A percentile compares a stretch with the other conserved stretches of the same genome.
phyloP scores from a whole-genome alignment of 2,888 invertebrate genomes.

The Archips crataeganus region DNA sequence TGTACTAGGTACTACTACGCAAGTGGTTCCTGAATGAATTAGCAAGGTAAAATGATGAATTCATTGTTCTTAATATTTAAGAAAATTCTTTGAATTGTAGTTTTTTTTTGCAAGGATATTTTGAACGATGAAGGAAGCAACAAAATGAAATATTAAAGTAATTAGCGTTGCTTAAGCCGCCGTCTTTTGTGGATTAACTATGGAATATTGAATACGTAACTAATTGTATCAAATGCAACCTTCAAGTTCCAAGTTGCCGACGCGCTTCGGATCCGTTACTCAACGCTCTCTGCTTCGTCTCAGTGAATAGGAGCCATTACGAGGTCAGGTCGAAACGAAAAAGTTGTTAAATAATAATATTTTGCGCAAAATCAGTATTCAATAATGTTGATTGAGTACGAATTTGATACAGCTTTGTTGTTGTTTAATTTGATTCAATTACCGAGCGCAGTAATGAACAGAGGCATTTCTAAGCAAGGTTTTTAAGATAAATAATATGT shows the following conservation, averaged over 20 bases:
- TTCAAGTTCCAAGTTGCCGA: slow-evolving; percentile 26
- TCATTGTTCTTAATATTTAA: not conserved
- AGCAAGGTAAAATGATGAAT: too few relatives aligned
- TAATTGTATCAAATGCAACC: slow-evolving; percentile 35
- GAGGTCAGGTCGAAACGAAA: slow-evolving; percentile 22
- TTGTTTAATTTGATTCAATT: not conserved
- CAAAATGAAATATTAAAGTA: slow-evolving; percentile 20
- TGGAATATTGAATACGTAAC: slow-evolving; percentile 26
- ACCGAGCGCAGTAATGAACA: too few relatives aligned
- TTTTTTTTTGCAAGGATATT: not conserved
- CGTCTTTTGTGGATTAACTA: slow-evolving; percentile 13
- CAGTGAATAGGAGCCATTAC: slow-evolving; percentile 26
- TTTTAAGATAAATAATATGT: too few relatives aligned
- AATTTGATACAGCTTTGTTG: not conserved
- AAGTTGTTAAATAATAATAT: slow-evolving; percentile 19
- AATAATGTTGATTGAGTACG: not conserved
- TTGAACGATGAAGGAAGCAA: not conserved
- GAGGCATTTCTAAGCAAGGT: too few relatives aligned
- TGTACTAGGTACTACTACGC: too few relatives aligned
- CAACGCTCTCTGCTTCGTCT: slow-evolving; percentile 9
- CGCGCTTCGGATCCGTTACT: slow-evolving; percentile 29
- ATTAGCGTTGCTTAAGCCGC: slow-evolving; percentile 10
- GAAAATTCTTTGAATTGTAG: not conserved
- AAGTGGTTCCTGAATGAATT: too few relatives aligned
- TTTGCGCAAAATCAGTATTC: not conserved